phyloP scores from a whole-genome alignment of 1,140 invertebrate species.

The Drosophila lacertosa region DNA sequence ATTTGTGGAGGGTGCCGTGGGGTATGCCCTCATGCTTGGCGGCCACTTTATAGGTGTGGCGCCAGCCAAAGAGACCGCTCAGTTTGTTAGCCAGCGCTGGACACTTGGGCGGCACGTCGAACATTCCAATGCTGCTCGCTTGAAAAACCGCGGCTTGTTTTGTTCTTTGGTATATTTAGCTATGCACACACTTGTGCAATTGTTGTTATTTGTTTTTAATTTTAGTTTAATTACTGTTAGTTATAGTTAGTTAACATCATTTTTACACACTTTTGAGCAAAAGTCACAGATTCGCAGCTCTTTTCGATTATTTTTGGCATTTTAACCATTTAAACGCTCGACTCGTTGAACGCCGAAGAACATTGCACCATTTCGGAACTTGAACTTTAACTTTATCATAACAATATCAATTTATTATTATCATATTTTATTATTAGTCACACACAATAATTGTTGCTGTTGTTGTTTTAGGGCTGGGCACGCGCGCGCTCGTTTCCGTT shows the following conservation, averaged over 20 bases:
- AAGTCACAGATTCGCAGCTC: conserved; percentile 29
- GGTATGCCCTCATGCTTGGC: conserved; percentile 88
- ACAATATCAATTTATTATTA: not conserved
- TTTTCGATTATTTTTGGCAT: not conserved
- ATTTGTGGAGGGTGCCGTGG: conserved; percentile 84
- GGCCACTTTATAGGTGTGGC: conserved; percentile 90
- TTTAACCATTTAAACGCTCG: conserved; percentile 3
- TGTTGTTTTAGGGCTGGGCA: not conserved
- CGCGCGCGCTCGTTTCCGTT: conserved; percentile 16
- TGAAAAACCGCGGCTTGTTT: not conserved
- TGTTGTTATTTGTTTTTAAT: conserved; percentile 16
- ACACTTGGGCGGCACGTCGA: conserved; percentile 85
- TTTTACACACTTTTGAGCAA: conserved; percentile 29
- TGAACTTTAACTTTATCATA: not conserved
- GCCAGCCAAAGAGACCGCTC: conserved; percentile 89
- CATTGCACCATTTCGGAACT: conserved; percentile 46
- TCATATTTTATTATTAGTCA: conserved; percentile 8
- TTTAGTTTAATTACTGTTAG: conserved; percentile 16
- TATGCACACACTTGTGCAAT: conserved; percentile 9
- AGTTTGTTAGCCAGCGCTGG: conserved; percentile 89
- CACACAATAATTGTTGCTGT: conserved; percentile 23
- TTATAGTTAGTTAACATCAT: conserved; percentile 23
- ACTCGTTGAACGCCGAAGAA: conserved; percentile 26
- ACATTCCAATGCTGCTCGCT: conserved; percentile 55
- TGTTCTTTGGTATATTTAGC: conserved; percentile 29